These are phyloP conservation scores for Mylabris phalerata DNA, from an alignment of 1,140 invertebrate species.

Conservation along the genomic window DNA sequence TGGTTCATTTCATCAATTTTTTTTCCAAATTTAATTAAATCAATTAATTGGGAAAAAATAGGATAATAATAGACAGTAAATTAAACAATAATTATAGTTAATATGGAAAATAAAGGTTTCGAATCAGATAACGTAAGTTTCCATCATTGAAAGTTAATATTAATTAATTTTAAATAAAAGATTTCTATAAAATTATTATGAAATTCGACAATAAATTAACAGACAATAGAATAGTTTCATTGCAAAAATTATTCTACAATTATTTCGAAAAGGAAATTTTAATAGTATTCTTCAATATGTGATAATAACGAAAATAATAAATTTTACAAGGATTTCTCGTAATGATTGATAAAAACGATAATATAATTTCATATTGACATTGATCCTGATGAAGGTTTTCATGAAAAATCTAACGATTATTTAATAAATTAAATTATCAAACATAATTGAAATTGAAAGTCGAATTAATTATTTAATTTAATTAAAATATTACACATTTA, in stretches of 20 bases:
- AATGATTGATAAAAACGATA: conserved; percentile 4
- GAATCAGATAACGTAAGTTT: conserved; percentile 37
- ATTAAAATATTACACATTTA: too few relatives aligned
- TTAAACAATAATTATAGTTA: not conserved
- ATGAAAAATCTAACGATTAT: not conserved
- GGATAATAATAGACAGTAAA: not conserved
- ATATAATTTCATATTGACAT: conserved; percentile 17
- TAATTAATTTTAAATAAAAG: not conserved
- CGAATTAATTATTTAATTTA: too few relatives aligned
- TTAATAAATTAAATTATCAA: too few relatives aligned
- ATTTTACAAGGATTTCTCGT: not conserved
- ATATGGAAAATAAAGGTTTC: conserved; percentile 35
- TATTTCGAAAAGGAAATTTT: not conserved
- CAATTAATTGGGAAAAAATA: not conserved
- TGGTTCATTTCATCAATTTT: conserved; percentile 21
- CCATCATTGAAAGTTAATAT: too few relatives aligned
- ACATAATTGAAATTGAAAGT: too few relatives aligned
- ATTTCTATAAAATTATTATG: not conserved
- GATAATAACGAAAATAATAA: not conserved
- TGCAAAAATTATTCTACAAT: too few relatives aligned
- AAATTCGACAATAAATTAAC: not conserved
- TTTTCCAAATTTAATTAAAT: conserved; percentile 1
- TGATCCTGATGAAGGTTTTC: conserved; percentile 8
- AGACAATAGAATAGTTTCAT: too few relatives aligned
- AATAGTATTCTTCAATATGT: not conserved